Base-by-base conservation (phyloP, 2,888 invertebrate species). In the Lycophotia porphyrea region DNA sequence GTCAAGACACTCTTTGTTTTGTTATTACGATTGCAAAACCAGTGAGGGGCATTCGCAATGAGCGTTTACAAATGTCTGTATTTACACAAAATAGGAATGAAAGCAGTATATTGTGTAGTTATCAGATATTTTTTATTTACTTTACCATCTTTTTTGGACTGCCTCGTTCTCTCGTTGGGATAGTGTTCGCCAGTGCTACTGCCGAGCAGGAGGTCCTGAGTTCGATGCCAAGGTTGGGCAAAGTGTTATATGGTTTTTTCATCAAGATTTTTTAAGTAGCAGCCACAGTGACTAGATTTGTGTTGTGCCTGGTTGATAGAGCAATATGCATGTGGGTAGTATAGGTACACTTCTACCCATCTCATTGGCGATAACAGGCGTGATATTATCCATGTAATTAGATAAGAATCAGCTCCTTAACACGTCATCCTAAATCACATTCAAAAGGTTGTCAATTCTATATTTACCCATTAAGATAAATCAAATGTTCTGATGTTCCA, bases 401-500 rank as follows among this genome's bases (percentile, higher is more conserved):
- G 49, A n/a, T 49, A 63, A 34, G 42, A 18, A 71, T 42, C 34
- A 21, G 15, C 24, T 39, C 63, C 34, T 44, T n/a, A 27, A 71
- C 47, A 55, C 47, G 21, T 61, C 5, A n/a, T 61, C 5, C 60
- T 31, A 61, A 31, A 70, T 61, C 60, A 61, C 55, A 68, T 42
- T 18, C 1, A 64, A 67, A 68, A 72, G 34, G 74, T 9, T 74
- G 66, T 27, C 4, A 77, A 4, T 65, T 61, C 81, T 84, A 84
- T 78, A 77, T 74, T 72, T 69, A 72, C 21, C 75, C 75, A 78
- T 85, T 78, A 76, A 60, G 44, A 91, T 91, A 93, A 93, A 94
- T 93, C 92, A 93, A 93, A 91, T 80, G 89, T 84, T 84, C 83
- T 84, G 78, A 92, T 92, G 89, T 92, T 90, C 92, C 92, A 93